These are phyloP conservation scores for Portevinia maculata DNA, from an alignment of 2,888 invertebrate genomes.

Conservation along the genomic window DNA sequence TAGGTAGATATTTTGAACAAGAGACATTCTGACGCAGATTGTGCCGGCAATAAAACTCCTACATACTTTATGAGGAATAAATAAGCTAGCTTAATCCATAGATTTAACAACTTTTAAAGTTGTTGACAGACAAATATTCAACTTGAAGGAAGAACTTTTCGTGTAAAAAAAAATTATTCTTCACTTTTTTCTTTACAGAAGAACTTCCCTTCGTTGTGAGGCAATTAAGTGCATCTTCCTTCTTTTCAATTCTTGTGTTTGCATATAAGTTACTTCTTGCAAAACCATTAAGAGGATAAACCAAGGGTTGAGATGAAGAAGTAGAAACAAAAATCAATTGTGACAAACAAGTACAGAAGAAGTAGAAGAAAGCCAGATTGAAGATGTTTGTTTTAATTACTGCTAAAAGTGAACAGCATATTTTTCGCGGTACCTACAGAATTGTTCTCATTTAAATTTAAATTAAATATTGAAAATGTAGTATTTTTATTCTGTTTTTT, in stretches of 20 bases:
- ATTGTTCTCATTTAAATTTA: background rate
- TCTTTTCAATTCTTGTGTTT: conserved; percentile 63
- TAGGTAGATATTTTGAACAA: background rate
- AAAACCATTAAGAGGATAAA: conserved; percentile 26
- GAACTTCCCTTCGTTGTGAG: conserved; percentile 19
- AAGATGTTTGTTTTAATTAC: conserved; percentile 65
- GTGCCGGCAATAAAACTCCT: conserved; percentile 60
- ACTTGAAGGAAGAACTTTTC: conserved; percentile 60
- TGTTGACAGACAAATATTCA: conserved; percentile 73
- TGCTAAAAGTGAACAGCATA: conserved; percentile 24
- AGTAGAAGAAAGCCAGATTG: conserved; percentile 24
- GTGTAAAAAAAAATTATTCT: conserved; percentile 21
- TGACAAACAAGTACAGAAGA: conserved; percentile 46
- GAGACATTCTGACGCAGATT: conserved; percentile 59
- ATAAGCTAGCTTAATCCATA: conserved; percentile 67
- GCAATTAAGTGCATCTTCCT: conserved; percentile 77
- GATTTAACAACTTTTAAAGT: conserved; percentile 70
- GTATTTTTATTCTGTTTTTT: too few relatives aligned
- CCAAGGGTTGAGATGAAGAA: conserved; percentile 11
- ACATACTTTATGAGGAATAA: conserved; percentile 65
- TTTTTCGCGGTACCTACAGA: background rate
- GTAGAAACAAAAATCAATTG: conserved; percentile 45
- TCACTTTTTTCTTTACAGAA: conserved; percentile 29
- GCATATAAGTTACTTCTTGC: conserved; percentile 62
- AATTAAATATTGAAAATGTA: background rate